Evolutionary conservation across 1,140 invertebrate species (phyloP).

Genomic region (Zaprionus ghesquierei): DNA sequence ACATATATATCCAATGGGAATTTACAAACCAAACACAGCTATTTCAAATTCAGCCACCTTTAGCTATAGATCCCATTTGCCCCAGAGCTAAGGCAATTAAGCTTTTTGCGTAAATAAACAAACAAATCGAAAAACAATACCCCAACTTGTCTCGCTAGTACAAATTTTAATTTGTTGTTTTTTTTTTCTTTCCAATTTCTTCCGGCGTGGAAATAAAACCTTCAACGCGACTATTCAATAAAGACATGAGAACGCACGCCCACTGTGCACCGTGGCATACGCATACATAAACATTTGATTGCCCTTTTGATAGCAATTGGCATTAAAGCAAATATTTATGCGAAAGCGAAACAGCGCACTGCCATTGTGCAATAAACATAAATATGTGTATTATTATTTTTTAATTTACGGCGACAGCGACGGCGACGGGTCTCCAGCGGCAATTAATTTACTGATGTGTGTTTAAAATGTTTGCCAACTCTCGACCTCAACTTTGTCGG

Average conservation of each 20-base stretch:
- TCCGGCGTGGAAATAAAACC: constrained; percentile 6
- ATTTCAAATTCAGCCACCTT: no score
- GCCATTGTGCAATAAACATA: not conserved
- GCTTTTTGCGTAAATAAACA: not conserved
- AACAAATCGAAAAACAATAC: not conserved
- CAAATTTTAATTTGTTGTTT: not conserved
- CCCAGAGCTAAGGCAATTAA: not conserved
- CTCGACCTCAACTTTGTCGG: constrained; percentile 3
- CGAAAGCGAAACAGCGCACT: not conserved
- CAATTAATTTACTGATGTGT: constrained; percentile 35
- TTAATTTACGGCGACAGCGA: constrained; percentile 15
- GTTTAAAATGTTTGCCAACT: constrained; percentile 18
- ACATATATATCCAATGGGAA: no score
- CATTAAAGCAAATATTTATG: constrained; percentile 13
- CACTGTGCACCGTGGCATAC: not conserved
- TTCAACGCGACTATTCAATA: constrained; percentile 20
- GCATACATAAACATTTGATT: constrained; percentile 18
- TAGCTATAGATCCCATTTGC: not conserved
- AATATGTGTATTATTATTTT: constrained; percentile 8
- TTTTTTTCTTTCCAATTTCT: not conserved
- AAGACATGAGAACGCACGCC: not conserved
- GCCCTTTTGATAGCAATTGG: constrained; percentile 4
- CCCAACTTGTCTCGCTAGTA: not conserved
- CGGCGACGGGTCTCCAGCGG: not conserved
- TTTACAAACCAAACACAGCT: no score